Conservation (phyloP, 2,888 invertebrate species). For the Sclerodermus sp. region DNA sequence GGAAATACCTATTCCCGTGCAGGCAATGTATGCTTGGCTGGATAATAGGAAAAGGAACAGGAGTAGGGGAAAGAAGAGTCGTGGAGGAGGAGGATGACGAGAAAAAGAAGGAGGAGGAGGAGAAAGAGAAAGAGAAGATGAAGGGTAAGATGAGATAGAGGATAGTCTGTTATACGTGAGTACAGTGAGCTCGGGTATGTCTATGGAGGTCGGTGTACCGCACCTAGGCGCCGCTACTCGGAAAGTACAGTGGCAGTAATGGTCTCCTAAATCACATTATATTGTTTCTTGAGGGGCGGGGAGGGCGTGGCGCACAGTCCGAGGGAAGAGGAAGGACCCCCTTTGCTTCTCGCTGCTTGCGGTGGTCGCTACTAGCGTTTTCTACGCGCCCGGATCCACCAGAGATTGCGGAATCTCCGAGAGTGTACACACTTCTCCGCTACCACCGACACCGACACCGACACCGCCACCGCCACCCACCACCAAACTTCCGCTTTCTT, state of each 20-base stretch:
- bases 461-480: too few species aligned
- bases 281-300: conserved; percentile 49
- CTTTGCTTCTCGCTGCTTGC: not conserved
- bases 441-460: too few species aligned
- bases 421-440: too few species aligned
- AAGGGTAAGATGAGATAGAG: conserved; percentile 11
- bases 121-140: not conserved
- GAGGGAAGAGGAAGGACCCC: not conserved
- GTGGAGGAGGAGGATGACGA: not conserved
- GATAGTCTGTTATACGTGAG: conserved; percentile 7
- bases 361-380: not conserved
- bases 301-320: conserved; percentile 21
- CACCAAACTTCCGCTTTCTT: too few species aligned
- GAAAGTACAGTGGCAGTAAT: conserved; percentile 53
- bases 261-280: conserved; percentile 55
- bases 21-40: conserved; percentile 5
- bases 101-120: not conserved
- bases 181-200: conserved; percentile 24
- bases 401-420: too few species aligned
- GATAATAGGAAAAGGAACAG: not conserved
- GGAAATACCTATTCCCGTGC: too few species aligned
- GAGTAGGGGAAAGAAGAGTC: not conserved
- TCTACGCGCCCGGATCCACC: too few species aligned
- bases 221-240: conserved; percentile 38
- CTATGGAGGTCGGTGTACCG: conserved; percentile 35